phyloP scores from a whole-genome alignment of 2,888 invertebrate species.

The Hipparchia sbordonii region DNA sequence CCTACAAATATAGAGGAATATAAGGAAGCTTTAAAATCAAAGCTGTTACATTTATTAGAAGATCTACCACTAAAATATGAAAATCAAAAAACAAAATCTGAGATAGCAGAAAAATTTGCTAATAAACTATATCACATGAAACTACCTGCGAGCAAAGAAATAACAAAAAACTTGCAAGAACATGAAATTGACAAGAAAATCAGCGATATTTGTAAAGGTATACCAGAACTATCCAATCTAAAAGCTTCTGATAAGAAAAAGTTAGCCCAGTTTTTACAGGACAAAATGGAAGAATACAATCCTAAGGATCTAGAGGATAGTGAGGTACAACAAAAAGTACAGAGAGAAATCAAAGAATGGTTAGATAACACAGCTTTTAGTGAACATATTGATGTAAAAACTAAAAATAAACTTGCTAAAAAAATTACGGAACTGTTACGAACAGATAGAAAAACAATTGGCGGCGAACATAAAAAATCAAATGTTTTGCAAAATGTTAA shows the following conservation, averaged over 20 bases:
- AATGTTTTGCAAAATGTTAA: conserved; percentile 9
- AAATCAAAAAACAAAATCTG: conserved; percentile 5
- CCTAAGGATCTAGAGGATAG: neutral
- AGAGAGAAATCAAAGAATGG: conserved; percentile 21
- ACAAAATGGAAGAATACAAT: conserved; percentile 14
- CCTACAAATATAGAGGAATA: conserved; percentile 18
- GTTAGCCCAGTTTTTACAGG: neutral
- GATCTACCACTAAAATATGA: conserved; percentile 17
- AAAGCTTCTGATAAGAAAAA: neutral
- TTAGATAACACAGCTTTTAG: conserved; percentile 20
- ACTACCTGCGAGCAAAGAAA: neutral
- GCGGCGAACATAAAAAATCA: neutral
- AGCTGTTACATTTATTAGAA: conserved; percentile 21
- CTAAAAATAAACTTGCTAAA: conserved; percentile 23
- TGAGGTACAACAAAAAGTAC: conserved; percentile 5
- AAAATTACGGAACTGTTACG: conserved; percentile 21
- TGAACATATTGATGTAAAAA: conserved; percentile 9
- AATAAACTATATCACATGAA: conserved; percentile 19
- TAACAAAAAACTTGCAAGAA: neutral
- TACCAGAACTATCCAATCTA: conserved; percentile 18
- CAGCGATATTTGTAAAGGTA: neutral
- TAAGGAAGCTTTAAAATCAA: conserved; percentile 18
- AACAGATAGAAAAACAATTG: neutral
- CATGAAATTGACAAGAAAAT: neutral
- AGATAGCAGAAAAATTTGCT: conserved; percentile 24